phyloP scores from a whole-genome alignment of 2,797 vertebrate species.

The Melopsittacus undulatus region DNA sequence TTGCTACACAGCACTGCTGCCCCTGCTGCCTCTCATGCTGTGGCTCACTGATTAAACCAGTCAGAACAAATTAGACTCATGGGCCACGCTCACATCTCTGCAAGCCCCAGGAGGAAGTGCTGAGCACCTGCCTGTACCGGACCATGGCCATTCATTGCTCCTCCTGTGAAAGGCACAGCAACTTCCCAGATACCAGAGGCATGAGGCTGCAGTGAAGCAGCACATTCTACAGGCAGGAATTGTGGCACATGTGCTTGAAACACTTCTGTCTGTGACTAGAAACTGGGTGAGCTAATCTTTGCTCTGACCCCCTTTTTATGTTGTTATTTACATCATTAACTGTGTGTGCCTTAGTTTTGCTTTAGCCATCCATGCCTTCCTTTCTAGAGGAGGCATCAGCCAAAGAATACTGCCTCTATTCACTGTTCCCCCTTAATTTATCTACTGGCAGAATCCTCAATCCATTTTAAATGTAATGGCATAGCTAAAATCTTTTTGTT shows the following conservation, averaged over 20 bases:
- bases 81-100: background rate
- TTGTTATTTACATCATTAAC: background rate
- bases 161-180: background rate
- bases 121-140: background rate
- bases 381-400: background rate
- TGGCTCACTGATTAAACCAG: background rate
- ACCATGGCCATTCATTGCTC: fast-evolving
- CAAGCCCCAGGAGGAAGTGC: background rate
- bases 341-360: background rate
- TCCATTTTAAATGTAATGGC: slow-evolving; percentile 56
- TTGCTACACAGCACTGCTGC: background rate
- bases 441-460: slow-evolving; percentile 45
- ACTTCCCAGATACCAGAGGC: background rate
- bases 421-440: background rate
- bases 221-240: background rate
- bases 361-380: background rate
- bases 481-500: slow-evolving; percentile 65
- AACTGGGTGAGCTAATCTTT: background rate
- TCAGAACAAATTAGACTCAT: background rate
- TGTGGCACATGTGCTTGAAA: background rate
- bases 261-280: background rate
- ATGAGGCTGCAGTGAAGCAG: background rate
- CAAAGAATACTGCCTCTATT: background rate
- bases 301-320: background rate
- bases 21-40: background rate